Evolutionary conservation across 2,888 invertebrate genomes (phyloP).

Genomic region (Dermolepida albohirtum): DNA sequence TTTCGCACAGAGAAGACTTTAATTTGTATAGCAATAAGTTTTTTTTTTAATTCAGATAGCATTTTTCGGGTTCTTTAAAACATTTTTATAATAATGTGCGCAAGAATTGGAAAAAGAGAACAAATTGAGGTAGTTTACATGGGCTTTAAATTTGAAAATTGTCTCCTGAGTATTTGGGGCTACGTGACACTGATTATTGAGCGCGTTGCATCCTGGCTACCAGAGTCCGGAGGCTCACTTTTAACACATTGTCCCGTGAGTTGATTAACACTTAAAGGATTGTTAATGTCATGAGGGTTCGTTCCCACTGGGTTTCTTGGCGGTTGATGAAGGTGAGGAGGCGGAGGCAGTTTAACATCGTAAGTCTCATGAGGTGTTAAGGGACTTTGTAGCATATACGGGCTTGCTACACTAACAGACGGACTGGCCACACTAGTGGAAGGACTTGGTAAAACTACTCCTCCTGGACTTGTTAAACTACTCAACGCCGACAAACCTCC

Average conservation of each 20-base stretch:
- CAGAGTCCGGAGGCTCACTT: slow-evolving; percentile 59
- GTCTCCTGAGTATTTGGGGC: slow-evolving; percentile 44
- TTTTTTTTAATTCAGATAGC: slow-evolving; percentile 13
- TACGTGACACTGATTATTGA: slow-evolving; percentile 65
- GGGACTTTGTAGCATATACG: slow-evolving; percentile 69
- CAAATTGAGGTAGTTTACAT: slow-evolving; percentile 32
- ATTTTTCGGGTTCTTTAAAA: slow-evolving; percentile 8
- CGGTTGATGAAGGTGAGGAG: slow-evolving; percentile 63
- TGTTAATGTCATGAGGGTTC: slow-evolving; percentile 92
- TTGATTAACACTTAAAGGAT: slow-evolving; percentile 91
- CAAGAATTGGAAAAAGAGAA: slow-evolving; percentile 22
- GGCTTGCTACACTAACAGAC: slow-evolving; percentile 71
- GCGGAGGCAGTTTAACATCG: slow-evolving; percentile 63
- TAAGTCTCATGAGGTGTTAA: slow-evolving; percentile 63
- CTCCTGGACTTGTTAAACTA: slow-evolving; percentile 75
- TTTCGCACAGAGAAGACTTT: slow-evolving; percentile 33
- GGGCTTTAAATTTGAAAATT: slow-evolving; percentile 22
- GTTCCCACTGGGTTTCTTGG: slow-evolving; percentile 88
- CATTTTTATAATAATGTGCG: slow-evolving; percentile 14
- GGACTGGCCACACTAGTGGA: slow-evolving; percentile 78
- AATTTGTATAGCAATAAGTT: slow-evolving; percentile 7
- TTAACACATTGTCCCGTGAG: slow-evolving; percentile 77
- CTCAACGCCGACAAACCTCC: slow-evolving; percentile 76
- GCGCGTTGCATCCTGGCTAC: slow-evolving; percentile 61
- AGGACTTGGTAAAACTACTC: slow-evolving; percentile 81